These are phyloP conservation scores for Sericinus montela DNA, from an alignment of 2,888 invertebrate genomes.

Conservation along the genomic window DNA sequence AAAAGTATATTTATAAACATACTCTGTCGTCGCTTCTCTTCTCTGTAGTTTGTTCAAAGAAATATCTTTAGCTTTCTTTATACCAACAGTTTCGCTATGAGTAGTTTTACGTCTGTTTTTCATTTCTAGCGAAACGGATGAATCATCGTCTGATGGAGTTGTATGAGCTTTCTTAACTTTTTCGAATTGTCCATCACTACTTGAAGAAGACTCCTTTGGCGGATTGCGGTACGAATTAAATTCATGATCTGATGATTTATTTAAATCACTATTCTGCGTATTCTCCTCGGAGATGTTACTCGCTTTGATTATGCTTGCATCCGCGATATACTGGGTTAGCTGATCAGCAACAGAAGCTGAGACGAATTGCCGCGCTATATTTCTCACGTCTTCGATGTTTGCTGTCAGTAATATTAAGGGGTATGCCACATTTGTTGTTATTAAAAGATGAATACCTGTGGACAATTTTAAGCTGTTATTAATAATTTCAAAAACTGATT, in stretches of 20 bases:
- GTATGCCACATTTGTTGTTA: conserved; percentile 29
- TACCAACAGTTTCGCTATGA: not conserved
- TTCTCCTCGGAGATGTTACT: conserved; percentile 30
- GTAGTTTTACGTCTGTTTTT: not conserved
- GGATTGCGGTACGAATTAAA: not conserved
- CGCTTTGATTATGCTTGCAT: conserved; percentile 22
- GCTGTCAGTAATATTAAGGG: conserved; percentile 48
- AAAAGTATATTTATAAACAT: not conserved
- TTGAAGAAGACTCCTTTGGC: not conserved
- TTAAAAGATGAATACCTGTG: conserved; percentile 40
- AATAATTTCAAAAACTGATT: too few relatives aligned
- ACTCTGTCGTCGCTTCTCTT: not conserved
- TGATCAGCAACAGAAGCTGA: conserved; percentile 42
- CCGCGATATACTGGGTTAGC: conserved; percentile 35
- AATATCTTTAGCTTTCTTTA: not conserved
- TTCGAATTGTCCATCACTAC: not conserved
- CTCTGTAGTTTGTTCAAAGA: not conserved
- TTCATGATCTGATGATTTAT: not conserved
- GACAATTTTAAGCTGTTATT: conserved; percentile 21
- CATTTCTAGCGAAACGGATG: not conserved
- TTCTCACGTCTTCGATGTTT: conserved; percentile 49
- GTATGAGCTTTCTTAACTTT: not conserved
- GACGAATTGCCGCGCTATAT: conserved; percentile 47
- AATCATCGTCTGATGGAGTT: not conserved
- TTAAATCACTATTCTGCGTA: conserved; percentile 20